phyloP scores from a whole-genome alignment of 2,797 vertebrate genomes.

The Nothura maculosa region DNA sequence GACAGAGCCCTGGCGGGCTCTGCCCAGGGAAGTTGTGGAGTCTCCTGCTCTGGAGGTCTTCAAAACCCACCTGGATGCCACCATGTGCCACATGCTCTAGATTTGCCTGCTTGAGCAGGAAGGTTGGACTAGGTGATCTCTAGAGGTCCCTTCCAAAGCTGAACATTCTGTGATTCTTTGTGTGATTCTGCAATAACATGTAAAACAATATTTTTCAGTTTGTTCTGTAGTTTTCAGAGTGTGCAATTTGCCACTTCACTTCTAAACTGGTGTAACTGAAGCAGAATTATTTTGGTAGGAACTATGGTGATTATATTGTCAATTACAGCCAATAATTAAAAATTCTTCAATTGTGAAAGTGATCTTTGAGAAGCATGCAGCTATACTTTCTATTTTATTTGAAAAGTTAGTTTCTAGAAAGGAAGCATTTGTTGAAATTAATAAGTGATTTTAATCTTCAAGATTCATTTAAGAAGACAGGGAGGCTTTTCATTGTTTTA shows the following conservation, averaged over 20 bases:
- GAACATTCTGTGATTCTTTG: no score
- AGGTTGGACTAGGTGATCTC: no score
- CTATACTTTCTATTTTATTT: background rate
- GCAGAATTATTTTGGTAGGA: background rate
- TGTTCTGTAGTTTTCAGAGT: background rate
- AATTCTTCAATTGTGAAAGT: background rate
- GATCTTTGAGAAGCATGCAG: background rate
- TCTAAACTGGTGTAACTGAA: conserved; percentile 3
- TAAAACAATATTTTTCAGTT: background rate
- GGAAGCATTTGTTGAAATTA: background rate
- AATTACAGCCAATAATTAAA: background rate
- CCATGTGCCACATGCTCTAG: no score
- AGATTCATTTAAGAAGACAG: background rate
- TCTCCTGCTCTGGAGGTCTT: no score
- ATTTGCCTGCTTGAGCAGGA: no score
- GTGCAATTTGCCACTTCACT: background rate
- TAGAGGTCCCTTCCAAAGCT: no score
- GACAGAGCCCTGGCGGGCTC: no score
- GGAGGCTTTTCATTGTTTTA: background rate
- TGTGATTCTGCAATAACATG: no score
- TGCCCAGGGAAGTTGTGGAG: no score
- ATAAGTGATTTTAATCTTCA: background rate
- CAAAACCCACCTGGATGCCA: no score
- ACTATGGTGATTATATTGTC: background rate
- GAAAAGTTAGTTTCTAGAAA: background rate